These are phyloP conservation scores for Cebus imitator DNA, from an alignment of 2,113 vertebrate species.

Conservation along the genomic window DNA sequence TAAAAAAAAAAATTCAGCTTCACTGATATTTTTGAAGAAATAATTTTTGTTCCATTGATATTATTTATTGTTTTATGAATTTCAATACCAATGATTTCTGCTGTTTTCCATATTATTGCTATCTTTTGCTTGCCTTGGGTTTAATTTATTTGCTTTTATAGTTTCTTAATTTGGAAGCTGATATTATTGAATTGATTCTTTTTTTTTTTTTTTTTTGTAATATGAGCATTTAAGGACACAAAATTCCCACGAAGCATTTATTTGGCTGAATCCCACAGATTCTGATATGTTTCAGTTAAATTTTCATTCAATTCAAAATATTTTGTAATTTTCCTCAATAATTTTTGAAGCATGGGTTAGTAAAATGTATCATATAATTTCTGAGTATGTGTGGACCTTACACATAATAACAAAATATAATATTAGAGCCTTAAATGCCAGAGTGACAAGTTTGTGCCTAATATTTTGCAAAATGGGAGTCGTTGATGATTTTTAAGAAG, in stretches of 20 bases:
- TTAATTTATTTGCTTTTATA: constrained; percentile 15
- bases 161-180: background rate
- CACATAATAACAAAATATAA: background rate
- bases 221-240: background rate
- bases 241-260: background rate
- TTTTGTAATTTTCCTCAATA: background rate
- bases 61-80: constrained; percentile 7
- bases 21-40: background rate
- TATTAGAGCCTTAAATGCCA: background rate
- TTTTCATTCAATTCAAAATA: constrained; percentile 12
- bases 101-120: background rate
- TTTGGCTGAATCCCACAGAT: background rate
- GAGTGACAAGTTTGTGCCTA: background rate
- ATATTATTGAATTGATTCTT: background rate
- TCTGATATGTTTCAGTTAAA: background rate
- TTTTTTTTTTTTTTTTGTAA: background rate
- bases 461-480: background rate
- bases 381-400: background rate
- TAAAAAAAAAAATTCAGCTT: background rate
- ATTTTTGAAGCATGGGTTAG: background rate
- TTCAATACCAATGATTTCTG: background rate
- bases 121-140: background rate
- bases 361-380: background rate
- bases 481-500: background rate
- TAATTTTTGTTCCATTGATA: background rate